phyloP scores from a whole-genome alignment of 2,113 vertebrate genomes.

The Bothrops jararaca region DNA sequence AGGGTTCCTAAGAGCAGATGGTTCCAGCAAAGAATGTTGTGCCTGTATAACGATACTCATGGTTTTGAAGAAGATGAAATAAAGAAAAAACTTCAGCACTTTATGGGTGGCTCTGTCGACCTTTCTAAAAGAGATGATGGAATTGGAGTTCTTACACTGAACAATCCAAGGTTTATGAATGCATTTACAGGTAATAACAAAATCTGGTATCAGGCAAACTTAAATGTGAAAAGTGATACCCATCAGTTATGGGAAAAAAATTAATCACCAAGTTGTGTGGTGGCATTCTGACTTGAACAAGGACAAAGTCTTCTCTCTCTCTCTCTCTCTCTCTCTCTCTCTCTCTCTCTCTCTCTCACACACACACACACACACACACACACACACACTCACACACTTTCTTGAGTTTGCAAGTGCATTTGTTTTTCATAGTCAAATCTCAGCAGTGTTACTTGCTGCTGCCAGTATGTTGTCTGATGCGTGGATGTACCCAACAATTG shows the following conservation, averaged over 20 bases:
- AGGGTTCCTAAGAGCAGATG: slow-evolving; percentile 51
- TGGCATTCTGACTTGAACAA: not conserved
- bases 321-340: not conserved
- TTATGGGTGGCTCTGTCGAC: slow-evolving; percentile 84
- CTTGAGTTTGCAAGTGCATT: not conserved
- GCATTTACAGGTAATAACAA: slow-evolving; percentile 85
- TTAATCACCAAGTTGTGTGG: not conserved
- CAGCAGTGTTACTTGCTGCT: not conserved
- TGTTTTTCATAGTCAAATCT: not conserved
- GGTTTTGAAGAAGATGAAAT: slow-evolving; percentile 76
- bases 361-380: no score
- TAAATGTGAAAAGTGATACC: not conserved
- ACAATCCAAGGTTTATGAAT: slow-evolving; percentile 88
- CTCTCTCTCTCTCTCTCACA: not conserved
- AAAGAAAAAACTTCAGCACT: slow-evolving; percentile 75
- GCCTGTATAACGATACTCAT: slow-evolving; percentile 69
- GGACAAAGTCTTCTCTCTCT: not conserved
- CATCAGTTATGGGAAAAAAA: not conserved
- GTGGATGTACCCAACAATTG: not conserved
- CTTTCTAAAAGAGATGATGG: slow-evolving; percentile 81
- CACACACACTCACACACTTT: not conserved
- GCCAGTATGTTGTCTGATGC: not conserved
- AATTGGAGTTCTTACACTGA: slow-evolving; percentile 85
- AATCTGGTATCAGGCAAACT: not conserved
- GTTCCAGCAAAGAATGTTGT: slow-evolving; percentile 59